These are phyloP conservation scores for Miniopterus natalensis DNA, from an alignment of 2,113 vertebrate genomes.

Conservation along the genomic window DNA sequence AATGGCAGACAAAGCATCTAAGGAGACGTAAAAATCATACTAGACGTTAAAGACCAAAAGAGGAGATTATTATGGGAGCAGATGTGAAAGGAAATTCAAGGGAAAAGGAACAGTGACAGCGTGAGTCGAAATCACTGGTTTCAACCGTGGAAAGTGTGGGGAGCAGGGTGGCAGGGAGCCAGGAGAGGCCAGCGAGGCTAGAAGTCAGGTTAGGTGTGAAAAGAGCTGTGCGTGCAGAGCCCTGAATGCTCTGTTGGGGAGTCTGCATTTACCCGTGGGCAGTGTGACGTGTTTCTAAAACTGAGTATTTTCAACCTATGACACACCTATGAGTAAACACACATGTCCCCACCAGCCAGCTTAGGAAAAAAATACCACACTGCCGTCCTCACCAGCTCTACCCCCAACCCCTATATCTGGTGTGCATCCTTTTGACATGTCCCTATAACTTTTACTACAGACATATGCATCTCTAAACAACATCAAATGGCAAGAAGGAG, in stretches of 20 bases:
- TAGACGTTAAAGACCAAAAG: not conserved
- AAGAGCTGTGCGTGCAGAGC: not conserved
- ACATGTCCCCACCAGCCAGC: not conserved
- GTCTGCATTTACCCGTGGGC: not conserved
- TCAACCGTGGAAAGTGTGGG: not conserved
- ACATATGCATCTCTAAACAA: not conserved
- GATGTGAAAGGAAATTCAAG: not conserved
- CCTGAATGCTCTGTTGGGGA: not conserved
- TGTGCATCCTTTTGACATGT: not conserved
- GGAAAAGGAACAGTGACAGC: not conserved
- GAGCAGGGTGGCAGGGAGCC: not conserved
- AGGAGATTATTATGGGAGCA: not conserved
- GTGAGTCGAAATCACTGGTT: not conserved
- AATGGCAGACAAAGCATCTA: not conserved
- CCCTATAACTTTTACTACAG: not conserved
- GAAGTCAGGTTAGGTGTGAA: not conserved
- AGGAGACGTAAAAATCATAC: not conserved
- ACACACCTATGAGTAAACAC: not conserved
- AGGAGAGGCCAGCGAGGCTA: not conserved
- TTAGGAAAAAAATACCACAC: not conserved
- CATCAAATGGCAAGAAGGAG: not conserved
- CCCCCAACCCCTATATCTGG: fast-evolving
- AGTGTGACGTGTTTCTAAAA: too few relatives aligned
- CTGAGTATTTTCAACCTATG: not conserved
- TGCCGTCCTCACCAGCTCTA: not conserved